Conservation (phyloP, 2,113 vertebrate species). For the Sturnira hondurensis region DNA sequence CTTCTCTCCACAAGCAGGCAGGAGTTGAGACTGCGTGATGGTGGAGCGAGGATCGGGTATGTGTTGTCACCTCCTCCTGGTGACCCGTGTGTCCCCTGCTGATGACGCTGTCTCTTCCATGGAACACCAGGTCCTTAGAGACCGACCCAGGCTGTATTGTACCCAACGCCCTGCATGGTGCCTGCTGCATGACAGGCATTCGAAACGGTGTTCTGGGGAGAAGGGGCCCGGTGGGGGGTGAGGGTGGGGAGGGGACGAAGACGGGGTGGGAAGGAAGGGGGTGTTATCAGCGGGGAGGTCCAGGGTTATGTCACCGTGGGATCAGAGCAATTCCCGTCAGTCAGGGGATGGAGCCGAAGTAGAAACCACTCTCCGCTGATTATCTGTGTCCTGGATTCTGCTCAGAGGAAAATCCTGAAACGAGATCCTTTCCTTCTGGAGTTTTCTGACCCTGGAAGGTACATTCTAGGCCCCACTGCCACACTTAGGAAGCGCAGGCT, state of each 20-base stretch:
- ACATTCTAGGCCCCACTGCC: neutral
- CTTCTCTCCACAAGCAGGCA: neutral
- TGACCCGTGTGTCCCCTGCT: rapidly evolving
- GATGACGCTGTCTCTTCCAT: neutral
- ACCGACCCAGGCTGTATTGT: neutral
- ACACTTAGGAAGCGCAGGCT: neutral
- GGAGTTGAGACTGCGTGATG: neutral
- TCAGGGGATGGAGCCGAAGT: neutral
- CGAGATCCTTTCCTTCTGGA: neutral
- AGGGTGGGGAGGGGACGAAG: no score
- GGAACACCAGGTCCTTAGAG: neutral
- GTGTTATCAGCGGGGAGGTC: rapidly evolving
- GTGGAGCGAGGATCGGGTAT: neutral
- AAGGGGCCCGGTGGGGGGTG: no score
- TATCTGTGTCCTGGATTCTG: neutral
- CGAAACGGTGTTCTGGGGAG: neutral
- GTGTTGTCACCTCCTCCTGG: neutral
- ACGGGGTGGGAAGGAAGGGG: no score
- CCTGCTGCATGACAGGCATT: neutral
- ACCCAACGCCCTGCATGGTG: neutral
- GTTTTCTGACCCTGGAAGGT: neutral
- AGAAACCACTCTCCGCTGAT: neutral
- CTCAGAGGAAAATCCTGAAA: neutral
- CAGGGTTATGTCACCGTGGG: neutral
- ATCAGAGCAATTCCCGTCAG: neutral